These are phyloP conservation scores for Acanthacorydalis orientalis DNA, from an alignment of 2,888 invertebrate genomes.

Conservation along the genomic window DNA sequence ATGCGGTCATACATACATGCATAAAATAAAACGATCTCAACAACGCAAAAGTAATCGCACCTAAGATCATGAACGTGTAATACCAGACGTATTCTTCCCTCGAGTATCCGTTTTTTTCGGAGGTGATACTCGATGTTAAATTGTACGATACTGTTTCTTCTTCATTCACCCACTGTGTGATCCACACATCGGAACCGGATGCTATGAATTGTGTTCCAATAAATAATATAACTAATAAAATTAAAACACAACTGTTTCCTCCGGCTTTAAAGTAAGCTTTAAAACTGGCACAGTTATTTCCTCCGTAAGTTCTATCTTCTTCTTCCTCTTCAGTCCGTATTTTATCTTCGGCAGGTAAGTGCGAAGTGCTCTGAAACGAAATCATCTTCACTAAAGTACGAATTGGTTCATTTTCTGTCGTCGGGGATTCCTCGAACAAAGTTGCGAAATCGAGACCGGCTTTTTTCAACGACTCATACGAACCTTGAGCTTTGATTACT, in stretches of 20 bases:
- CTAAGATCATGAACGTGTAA: background rate
- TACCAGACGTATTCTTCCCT: background rate
- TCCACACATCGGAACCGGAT: constrained; percentile 23
- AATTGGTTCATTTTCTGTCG: constrained; percentile 7
- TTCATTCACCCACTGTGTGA: constrained; percentile 14
- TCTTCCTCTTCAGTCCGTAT: constrained; percentile 26
- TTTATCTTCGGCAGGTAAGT: background rate
- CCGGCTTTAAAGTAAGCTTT: constrained; percentile 39
- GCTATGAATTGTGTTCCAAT: constrained; percentile 29
- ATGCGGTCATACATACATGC: constrained; percentile 43
- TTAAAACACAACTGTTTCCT: constrained; percentile 31
- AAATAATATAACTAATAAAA: constrained; percentile 32
- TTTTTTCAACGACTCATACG: constrained; percentile 26
- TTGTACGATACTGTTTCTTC: background rate
- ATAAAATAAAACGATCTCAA: constrained; percentile 34
- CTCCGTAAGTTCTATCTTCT: constrained; percentile 33
- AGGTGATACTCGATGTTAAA: background rate
- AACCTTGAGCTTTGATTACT: constrained; percentile 28
- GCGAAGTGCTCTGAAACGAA: background rate
- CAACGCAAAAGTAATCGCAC: constrained; percentile 25
- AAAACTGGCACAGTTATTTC: constrained; percentile 31
- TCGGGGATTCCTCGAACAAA: constrained; percentile 22
- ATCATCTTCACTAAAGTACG: background rate
- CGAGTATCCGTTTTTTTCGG: background rate
- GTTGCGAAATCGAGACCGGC: constrained; percentile 33